Evolutionary conservation across 2,888 invertebrate genomes (phyloP), one percentile per base, ranked within the genome.

Genomic region (Stegana nigrithorax): DNA sequence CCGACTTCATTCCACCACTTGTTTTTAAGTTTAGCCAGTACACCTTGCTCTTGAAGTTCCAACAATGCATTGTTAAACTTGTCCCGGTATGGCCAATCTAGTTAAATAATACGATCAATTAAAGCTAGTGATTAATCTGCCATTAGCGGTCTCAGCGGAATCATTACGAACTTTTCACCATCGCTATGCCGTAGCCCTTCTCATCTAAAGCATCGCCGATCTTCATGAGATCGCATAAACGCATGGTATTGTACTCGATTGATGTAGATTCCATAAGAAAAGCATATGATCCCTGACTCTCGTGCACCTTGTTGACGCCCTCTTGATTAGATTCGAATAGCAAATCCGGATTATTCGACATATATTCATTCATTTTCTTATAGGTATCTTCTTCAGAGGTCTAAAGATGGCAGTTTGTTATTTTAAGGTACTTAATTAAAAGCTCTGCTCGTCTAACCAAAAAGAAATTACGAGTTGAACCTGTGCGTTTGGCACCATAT

Each of bases 1-100:
- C 91, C 88, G 81, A 91, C 90, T 86, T 93, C 92, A 79, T 92
- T 92, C 96, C 96, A 97, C 96, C 96, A 97, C 83, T 91, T 92
- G 67, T 90, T 90, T 85, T 95, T 94, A 83, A 96, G 87, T 69
- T 88, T 87, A 10, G 90, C 91, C 68, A 97, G 87, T 56, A 88
- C 88, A 29, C 95, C 95, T 53, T 89, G 89, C 86, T 97, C 96
- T 87, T 96, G 96, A 51, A 97, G 87, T 78, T 90, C 91, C 66
- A 96, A 87, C 66, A 97, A 90, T 51, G 93, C 94, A 71, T 92
- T 90, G 80, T 93, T 95, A 64, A 96, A 87, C 62, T 89, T 88
- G 78, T 93, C 92, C 29, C 94, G 89, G 84, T 92, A 94, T 2
- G 83, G 83, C 78, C 83, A 85, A 73, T 85, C 86, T 86, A 39